A percentile compares a stretch with the other conserved stretches of the same genome.
phyloP scores from a whole-genome alignment of 1,140 invertebrate genomes.

The Oedothorax gibbosus region DNA sequence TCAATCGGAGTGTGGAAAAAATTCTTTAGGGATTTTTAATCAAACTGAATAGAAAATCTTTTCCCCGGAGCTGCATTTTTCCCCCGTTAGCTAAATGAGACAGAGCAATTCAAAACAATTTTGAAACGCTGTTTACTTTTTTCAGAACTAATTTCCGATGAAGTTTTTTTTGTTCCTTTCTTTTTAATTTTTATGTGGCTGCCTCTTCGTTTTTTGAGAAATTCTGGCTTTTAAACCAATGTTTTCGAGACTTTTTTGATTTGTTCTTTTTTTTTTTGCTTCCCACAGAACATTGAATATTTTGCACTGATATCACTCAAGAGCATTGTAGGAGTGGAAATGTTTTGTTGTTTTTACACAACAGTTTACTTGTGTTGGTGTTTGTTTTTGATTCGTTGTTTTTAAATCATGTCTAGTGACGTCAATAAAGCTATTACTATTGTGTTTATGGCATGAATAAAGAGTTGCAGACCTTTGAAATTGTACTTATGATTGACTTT shows the following conservation, averaged over 20 bases:
- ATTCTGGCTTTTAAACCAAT: slow-evolving; percentile 39
- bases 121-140: slow-evolving; percentile 18
- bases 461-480: no score
- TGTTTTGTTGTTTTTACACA: no score
- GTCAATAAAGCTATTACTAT: no score
- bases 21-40: slow-evolving; percentile 57
- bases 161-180: not conserved
- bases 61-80: slow-evolving; percentile 13
- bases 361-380: no score
- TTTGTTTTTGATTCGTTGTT: no score
- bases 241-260: not conserved
- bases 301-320: no score
- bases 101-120: slow-evolving; percentile 33
- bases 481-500: no score
- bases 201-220: not conserved
- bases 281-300: no score
- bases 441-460: no score
- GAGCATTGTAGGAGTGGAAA: no score
- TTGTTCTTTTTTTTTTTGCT: not conserved
- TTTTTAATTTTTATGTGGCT: not conserved
- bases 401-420: no score
- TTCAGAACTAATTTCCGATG: slow-evolving; percentile 34
- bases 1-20: slow-evolving; percentile 43
- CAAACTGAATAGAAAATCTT: slow-evolving; percentile 37
- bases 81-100: slow-evolving; percentile 35